Base-by-base conservation (phyloP, 2,888 invertebrate species). In the Ischnus inquisitorius region DNA sequence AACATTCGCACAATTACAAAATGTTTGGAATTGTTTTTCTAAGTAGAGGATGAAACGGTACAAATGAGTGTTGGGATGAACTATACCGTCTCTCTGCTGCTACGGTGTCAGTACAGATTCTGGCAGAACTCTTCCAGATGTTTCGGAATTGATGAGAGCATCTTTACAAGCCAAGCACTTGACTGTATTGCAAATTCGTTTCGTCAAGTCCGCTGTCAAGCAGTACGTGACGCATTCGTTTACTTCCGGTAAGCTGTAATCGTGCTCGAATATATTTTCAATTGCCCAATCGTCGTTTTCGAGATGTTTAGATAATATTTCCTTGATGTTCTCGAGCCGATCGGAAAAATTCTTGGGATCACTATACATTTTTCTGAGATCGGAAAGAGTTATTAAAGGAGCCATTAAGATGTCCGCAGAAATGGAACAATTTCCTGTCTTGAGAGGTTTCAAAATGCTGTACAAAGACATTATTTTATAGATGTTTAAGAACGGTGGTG, bases 211-310 rank as follows among this genome's bases (percentile, higher is more conserved):
- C 16, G 65, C 82, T 25, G 77, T 72, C 51, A 85, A 41, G 16
- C 67, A 85, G 71, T 84, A 84, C 22, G 75, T 54, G 2, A 69
- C 67, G 57, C 85, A 85, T 64, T 77, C 62, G 62, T 25, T 64
- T 14, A 83, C 74, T 57, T 43, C 65, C 12, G 83, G 75, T 2
- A 41, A n/a, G 16, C 41, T 48, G 19, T 83, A 83, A 34, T 83
- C 79, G 34, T 74, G 79, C 28, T 83, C 83, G 2, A 69, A 41
- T 51, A 76, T 25, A 6, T 71, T 75, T 57, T 83, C 75, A 10
- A 79, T 71, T 39, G 75, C 64, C 83, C 79, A 83, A 68, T 79
- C 83, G 12, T 28, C 22, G 57, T 79, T 39, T 16, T 12, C 1
- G 19, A 83, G 28, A 34, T 3, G 4, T 5, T 19, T n/a, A 34